Evolutionary conservation across 2,888 invertebrate genomes (phyloP), one percentile per base, ranked within the genome.

Genomic region (Drosophila mimica): DNA sequence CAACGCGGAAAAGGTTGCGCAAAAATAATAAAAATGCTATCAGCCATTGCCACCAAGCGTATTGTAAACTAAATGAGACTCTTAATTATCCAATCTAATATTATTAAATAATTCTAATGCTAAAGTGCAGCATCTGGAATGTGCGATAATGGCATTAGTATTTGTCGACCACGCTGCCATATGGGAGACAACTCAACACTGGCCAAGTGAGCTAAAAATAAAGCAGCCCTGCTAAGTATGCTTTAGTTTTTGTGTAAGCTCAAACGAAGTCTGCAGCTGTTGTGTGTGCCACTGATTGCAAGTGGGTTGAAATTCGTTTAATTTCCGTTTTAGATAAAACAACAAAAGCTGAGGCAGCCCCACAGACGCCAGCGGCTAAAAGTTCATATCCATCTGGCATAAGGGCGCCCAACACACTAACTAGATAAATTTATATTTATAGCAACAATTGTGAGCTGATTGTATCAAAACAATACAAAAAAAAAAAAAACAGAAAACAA

Each of bases 151-250:
- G 13, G n/a, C 59, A 59, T 49, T 49, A 36, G 33, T 48, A 11
- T n/a, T 51, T n/a, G 49, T 56, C 48, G 43, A 48, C 53, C 13
- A n/a, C 9, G 9, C 17, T 31, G 71, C 86, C 83, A 88, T 85
- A 83, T 88, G 83, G 15, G 51, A 51, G 31, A 33, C n/a, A 36
- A 40, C 33, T 17, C 28, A 40, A 30, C 17, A 15, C 7, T 28
- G 8, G 36, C 5, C 31, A 25, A 54, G 43, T 60, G 56, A 33
- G 54, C 40, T 31, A 51, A 36, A 54, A 46, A 61, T 69, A 54
- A 63, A 56, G 59, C 63, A 51, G 54, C 81, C 62, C 86, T 51
- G 20, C 52, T 64, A 83, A 77, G 83, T 83, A 77, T 79, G 86
- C 82, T 82, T 58, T 57, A 59, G n/a, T 61, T 79, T 73, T 56